phyloP scores from a whole-genome alignment of 2,888 invertebrate genomes.

The Lacanobia oleracea region DNA sequence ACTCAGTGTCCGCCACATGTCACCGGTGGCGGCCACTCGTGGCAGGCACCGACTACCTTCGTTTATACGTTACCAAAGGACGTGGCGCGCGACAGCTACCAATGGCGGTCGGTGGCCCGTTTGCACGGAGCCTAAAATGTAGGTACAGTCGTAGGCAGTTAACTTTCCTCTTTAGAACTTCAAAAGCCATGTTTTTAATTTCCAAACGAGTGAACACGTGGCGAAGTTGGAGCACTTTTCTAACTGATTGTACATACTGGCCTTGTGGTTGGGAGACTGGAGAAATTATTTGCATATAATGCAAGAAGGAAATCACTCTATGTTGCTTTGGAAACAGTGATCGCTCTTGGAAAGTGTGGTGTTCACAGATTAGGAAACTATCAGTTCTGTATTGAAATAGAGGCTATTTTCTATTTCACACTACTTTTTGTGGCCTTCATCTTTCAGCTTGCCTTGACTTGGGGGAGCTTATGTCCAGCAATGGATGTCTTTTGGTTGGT shows the following conservation, averaged over 20 bases:
- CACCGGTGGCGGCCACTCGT: background rate
- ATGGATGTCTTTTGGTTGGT: too few relatives aligned
- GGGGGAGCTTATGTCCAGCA: too few relatives aligned
- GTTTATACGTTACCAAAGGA: too few relatives aligned
- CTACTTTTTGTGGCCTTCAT: too few relatives aligned
- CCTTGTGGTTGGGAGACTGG: slow-evolving; percentile 1
- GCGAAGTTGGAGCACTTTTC: slow-evolving; percentile 73
- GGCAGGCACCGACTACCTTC: background rate
- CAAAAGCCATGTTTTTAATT: slow-evolving; percentile 86
- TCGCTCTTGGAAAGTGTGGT: too few relatives aligned
- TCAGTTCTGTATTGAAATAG: too few relatives aligned
- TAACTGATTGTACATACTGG: slow-evolving; percentile 71
- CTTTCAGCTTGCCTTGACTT: too few relatives aligned
- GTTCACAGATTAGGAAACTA: too few relatives aligned
- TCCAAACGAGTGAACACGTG: slow-evolving; percentile 83
- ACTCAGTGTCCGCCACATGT: too few relatives aligned
- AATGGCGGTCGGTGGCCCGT: too few relatives aligned
- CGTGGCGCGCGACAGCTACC: too few relatives aligned
- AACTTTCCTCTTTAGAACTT: slow-evolving; percentile 84
- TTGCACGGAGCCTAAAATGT: slow-evolving; percentile 15
- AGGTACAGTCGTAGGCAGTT: slow-evolving; percentile 57
- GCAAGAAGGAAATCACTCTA: background rate
- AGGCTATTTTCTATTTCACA: too few relatives aligned
- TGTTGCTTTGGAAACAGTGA: background rate
- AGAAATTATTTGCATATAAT: background rate